phyloP scores from a whole-genome alignment of 2,797 vertebrate genomes.

The Sebastes baramenuke region DNA sequence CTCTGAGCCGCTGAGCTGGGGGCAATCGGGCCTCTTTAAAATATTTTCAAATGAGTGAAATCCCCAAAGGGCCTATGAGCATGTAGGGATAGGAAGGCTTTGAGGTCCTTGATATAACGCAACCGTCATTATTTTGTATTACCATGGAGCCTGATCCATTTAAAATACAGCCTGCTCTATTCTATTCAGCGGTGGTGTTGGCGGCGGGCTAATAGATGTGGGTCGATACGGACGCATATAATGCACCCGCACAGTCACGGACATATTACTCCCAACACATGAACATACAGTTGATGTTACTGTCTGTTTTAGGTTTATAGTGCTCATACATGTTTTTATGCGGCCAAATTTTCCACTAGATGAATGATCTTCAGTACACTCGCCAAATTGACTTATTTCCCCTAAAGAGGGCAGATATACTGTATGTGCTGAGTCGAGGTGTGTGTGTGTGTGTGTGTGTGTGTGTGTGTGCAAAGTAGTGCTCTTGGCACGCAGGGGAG shows the following conservation, averaged over 20 bases:
- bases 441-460: neutral
- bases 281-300: constrained; percentile 18
- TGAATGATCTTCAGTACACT: constrained; percentile 19
- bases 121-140: constrained; percentile 67
- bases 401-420: constrained; percentile 37
- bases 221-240: constrained; percentile 23
- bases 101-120: constrained; percentile 59
- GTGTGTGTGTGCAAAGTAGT: constrained; percentile 18
- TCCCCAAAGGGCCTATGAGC: constrained; percentile 74
- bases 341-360: constrained; percentile 22
- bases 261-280: constrained; percentile 7
- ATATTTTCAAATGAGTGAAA: constrained; percentile 80
- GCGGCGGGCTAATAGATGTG: constrained; percentile 36
- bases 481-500: constrained; percentile 40
- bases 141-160: constrained; percentile 62
- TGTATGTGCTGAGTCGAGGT: neutral
- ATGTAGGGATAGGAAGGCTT: constrained; percentile 64
- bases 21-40: constrained; percentile 81
- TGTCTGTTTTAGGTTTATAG: constrained; percentile 33
- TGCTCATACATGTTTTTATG: constrained; percentile 4
- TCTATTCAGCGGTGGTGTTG: constrained; percentile 30
- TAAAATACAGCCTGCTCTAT: constrained; percentile 40
- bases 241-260: constrained; percentile 1
- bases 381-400: constrained; percentile 38
- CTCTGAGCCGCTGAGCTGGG: constrained; percentile 79